Evolutionary conservation across 2,797 vertebrate genomes (phyloP).

Genomic region (Chiroxiphia lanceolata): DNA sequence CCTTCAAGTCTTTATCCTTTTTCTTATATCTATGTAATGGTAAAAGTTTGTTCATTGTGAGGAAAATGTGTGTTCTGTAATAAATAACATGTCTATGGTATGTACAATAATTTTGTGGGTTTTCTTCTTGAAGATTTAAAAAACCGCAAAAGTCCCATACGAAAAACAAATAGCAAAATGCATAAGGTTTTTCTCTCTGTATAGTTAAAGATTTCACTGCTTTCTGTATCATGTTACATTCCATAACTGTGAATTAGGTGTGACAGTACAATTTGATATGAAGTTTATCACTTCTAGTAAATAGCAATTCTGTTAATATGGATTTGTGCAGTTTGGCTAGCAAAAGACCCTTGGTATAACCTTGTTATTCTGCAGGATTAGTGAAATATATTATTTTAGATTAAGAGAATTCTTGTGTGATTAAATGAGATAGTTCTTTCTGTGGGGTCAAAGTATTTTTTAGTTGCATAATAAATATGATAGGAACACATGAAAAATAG

Average conservation of each 20-base stretch:
- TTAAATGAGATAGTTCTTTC: background rate
- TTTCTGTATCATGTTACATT: background rate
- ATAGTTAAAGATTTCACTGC: background rate
- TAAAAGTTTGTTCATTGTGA: background rate
- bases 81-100: background rate
- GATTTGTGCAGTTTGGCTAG: background rate
- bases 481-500: background rate
- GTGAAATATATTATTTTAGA: constrained; percentile 10
- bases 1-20: background rate
- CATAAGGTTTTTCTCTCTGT: background rate
- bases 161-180: background rate
- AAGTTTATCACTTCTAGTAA: background rate
- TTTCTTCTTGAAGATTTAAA: background rate
- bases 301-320: background rate
- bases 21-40: background rate
- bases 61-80: background rate
- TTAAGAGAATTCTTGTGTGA: constrained; percentile 10
- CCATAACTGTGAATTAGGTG: background rate
- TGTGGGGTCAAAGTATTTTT: background rate
- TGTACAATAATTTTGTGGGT: background rate
- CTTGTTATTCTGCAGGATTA: background rate
- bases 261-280: background rate
- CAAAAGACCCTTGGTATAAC: background rate
- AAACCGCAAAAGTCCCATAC: background rate
- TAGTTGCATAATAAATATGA: constrained; percentile 4